Conservation (phyloP, 1,140 invertebrate genomes). For the Drosophila mojavensis region DNA sequence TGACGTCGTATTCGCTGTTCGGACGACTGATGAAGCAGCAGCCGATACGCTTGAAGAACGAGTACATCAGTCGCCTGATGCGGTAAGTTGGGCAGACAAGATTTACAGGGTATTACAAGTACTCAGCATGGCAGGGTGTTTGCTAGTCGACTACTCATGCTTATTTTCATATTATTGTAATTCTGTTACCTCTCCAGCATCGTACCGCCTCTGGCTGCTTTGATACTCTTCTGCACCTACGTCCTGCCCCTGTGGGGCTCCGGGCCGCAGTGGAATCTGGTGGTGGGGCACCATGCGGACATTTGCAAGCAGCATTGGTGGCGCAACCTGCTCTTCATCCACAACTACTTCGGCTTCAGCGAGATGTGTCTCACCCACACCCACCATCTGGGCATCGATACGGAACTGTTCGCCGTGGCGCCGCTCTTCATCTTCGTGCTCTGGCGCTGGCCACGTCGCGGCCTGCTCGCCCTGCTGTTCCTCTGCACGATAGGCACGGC, state of each 20-base stretch:
- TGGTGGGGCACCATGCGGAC: conserved; percentile 87
- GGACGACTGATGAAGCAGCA: conserved; percentile 85
- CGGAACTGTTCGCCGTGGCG: conserved; percentile 90
- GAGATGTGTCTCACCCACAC: conserved; percentile 90
- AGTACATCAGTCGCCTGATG: conserved; percentile 87
- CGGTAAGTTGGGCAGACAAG: conserved; percentile 78
- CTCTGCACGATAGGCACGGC: conserved; percentile 86
- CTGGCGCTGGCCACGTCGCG: conserved; percentile 86
- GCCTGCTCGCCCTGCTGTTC: conserved; percentile 83
- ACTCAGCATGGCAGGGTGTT: no score
- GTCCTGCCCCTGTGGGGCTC: conserved; percentile 87
- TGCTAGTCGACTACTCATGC: neutral
- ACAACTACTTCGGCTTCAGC: conserved; percentile 88
- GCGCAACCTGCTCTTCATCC: conserved; percentile 87
- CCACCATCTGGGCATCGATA: conserved; percentile 92
- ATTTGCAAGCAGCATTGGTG: conserved; percentile 87
- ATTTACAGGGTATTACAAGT: no score
- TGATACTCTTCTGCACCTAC: conserved; percentile 88
- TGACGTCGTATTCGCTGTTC: conserved; percentile 87
- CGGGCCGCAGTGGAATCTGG: conserved; percentile 88
- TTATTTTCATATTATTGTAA: neutral
- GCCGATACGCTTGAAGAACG: conserved; percentile 86
- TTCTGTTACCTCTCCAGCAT: conserved; percentile 81
- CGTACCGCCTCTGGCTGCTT: conserved; percentile 86
- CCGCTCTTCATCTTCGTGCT: conserved; percentile 88